A percentile compares a stretch with the other conserved stretches of the same genome.
Conservation (phyloP, 2,113 vertebrate species). For the Alectura lathami region DNA sequence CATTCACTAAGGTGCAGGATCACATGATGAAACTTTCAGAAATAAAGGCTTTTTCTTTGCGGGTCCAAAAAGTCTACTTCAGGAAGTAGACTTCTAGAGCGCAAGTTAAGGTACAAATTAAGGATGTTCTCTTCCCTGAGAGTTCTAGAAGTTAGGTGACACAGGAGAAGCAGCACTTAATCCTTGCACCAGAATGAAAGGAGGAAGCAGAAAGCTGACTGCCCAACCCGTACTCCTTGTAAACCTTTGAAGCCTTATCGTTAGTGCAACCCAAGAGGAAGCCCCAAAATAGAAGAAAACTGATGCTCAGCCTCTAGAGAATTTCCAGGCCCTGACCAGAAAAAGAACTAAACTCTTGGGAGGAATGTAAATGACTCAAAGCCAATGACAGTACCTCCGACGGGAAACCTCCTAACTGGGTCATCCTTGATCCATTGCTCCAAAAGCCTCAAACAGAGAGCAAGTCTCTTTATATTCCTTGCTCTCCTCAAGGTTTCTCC, state of each 20-base stretch:
- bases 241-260: background rate
- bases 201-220: background rate
- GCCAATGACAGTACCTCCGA: background rate
- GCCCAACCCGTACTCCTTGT: background rate
- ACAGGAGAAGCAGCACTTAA: rapidly evolving
- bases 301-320: background rate
- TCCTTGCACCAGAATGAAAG: background rate
- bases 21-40: background rate
- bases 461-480: background rate
- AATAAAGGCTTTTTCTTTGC: rapidly evolving
- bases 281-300: background rate
- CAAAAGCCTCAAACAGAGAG: background rate
- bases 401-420: background rate
- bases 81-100: background rate
- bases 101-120: background rate
- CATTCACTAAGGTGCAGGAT: rapidly evolving
- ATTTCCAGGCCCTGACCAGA: background rate
- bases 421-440: background rate
- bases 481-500: background rate
- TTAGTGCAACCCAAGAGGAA: background rate
- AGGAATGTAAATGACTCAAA: background rate
- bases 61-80: background rate
- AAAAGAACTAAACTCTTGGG: background rate
- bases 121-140: background rate
- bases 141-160: background rate